Conservation (phyloP, 2,888 invertebrate species). For the Odontocerum albicorne region DNA sequence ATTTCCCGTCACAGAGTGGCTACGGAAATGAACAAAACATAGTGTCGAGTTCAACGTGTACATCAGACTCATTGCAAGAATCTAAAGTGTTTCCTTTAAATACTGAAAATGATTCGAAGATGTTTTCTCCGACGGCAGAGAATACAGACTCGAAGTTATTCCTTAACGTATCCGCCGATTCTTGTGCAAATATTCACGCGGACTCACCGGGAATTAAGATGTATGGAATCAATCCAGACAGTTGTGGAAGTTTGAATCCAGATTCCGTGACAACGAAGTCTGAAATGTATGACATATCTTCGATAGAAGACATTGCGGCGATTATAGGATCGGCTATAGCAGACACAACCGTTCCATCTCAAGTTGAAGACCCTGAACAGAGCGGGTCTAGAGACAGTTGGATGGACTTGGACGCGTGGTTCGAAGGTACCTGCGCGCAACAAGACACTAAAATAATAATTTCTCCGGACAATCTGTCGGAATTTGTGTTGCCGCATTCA, state of each 20-base stretch:
- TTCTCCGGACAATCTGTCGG: conserved; percentile 66
- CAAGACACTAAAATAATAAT: conserved; percentile 67
- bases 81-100: conserved; percentile 63
- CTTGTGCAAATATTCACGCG: conserved; percentile 48
- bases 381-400: conserved; percentile 78
- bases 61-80: conserved; percentile 63
- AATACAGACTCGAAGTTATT: conserved; percentile 53
- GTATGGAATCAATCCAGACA: conserved; percentile 55
- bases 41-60: conserved; percentile 73
- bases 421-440: conserved; percentile 76
- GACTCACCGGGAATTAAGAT: conserved; percentile 61
- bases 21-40: conserved; percentile 69
- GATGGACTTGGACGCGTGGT: conserved; percentile 89
- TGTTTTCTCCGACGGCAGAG: conserved; percentile 53
- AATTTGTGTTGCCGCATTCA: conserved; percentile 67
- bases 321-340: conserved; percentile 88
- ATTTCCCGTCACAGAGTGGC: conserved; percentile 63
- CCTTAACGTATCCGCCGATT: conserved; percentile 36
- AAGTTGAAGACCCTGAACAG: conserved; percentile 70
- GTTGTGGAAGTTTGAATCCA: conserved; percentile 54
- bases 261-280: conserved; percentile 53
- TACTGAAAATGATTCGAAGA: conserved; percentile 51
- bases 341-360: conserved; percentile 81
- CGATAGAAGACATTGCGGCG: conserved; percentile 82
- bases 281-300: conserved; percentile 71